Percentiles rank a stretch among this genome's conserved stretches.
These are phyloP conservation scores for Lucifuga dentata DNA, from an alignment of 2,113 vertebrate genomes.

Conservation along the genomic window DNA sequence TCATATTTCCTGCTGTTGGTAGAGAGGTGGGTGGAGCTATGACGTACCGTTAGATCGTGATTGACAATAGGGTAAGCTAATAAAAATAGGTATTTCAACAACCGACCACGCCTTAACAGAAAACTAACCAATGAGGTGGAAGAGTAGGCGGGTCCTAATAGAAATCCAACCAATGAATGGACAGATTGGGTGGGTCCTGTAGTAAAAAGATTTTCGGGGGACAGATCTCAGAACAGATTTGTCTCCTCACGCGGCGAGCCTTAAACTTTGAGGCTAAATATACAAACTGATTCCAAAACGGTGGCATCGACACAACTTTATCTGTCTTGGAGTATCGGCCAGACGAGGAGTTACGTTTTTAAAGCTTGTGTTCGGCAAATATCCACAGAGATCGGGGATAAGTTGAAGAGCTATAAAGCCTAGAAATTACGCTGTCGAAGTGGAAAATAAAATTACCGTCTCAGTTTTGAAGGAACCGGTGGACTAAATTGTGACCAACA, in stretches of 20 bases:
- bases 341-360: conserved; percentile 62
- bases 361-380: conserved; percentile 47
- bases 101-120: conserved; percentile 26
- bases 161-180: conserved; percentile 60
- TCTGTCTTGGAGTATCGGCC: conserved; percentile 37
- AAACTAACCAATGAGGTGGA: too few relatives aligned
- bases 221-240: conserved; percentile 65
- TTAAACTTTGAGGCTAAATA: background rate
- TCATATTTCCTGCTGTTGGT: too few relatives aligned
- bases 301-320: conserved; percentile 1
- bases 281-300: conserved; percentile 62
- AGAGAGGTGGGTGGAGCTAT: conserved; percentile 2
- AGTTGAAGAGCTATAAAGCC: conserved; percentile 3
- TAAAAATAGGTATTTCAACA: background rate
- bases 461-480: conserved; percentile 15
- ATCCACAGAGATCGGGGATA: conserved; percentile 33
- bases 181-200: background rate
- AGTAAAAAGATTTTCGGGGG: background rate
- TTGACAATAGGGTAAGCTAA: conserved; percentile 41
- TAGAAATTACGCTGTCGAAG: background rate
- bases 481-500: conserved; percentile 27
- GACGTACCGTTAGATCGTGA: conserved; percentile 8
- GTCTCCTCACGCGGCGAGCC: fast-evolving
- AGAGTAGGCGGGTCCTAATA: background rate
- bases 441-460: conserved; percentile 3